Percentiles rank a stretch among this genome's conserved stretches.
Conservation (phyloP, 2,797 vertebrate genomes). For the Hippoglossus hippoglossus region DNA sequence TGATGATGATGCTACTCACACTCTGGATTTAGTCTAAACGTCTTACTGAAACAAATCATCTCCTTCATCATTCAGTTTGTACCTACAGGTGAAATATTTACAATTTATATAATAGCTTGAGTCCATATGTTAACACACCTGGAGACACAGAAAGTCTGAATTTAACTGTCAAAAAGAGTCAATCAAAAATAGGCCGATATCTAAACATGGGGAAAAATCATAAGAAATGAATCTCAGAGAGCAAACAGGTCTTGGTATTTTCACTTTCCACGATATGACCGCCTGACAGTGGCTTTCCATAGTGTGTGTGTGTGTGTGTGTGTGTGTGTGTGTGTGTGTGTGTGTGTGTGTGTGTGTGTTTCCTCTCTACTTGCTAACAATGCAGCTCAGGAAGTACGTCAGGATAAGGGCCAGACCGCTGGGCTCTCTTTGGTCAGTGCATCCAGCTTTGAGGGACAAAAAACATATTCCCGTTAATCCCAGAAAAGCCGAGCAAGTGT, state of each 20-base stretch:
- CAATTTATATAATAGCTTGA: no score
- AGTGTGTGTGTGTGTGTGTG: slow-evolving; percentile 16
- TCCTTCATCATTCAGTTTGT: no score
- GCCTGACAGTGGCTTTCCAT: slow-evolving; percentile 70
- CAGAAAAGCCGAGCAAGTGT: slow-evolving; percentile 41
- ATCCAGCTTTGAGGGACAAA: slow-evolving; percentile 58
- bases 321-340: slow-evolving; percentile 28
- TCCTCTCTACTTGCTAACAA: slow-evolving; percentile 83
- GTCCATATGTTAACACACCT: no score
- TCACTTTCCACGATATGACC: slow-evolving; percentile 71
- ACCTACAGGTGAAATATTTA: no score
- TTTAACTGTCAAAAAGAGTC: neutral
- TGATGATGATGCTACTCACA: neutral
- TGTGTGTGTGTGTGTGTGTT: slow-evolving; percentile 50
- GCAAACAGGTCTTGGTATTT: slow-evolving; percentile 64
- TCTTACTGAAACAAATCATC: no score
- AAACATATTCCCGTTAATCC: slow-evolving; percentile 53
- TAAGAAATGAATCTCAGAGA: slow-evolving; percentile 22
- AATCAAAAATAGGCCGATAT: neutral
- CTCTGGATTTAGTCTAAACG: neutral
- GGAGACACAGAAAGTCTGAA: neutral
- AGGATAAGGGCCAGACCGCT: slow-evolving; percentile 82
- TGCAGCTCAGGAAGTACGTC: slow-evolving; percentile 85
- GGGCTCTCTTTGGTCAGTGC: slow-evolving; percentile 69
- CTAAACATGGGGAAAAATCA: slow-evolving; percentile 8